A percentile compares a stretch with the other conserved stretches of the same genome.
Evolutionary conservation across 2,888 invertebrate genomes (phyloP).

Genomic region (Dyspetes luteomarginatus): DNA sequence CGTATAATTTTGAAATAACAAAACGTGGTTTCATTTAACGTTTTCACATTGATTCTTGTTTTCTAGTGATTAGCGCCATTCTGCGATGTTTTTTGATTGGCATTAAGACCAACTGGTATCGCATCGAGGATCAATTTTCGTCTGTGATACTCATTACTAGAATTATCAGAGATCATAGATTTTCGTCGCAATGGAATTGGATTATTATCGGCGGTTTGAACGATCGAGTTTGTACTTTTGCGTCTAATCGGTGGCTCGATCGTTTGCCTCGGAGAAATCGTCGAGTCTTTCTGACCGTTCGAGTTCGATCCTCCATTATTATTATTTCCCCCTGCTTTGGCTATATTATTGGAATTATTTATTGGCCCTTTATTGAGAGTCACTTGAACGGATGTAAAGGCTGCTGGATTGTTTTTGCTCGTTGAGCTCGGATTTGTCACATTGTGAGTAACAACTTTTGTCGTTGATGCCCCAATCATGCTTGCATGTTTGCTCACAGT

Average conservation of each 20-base stretch:
- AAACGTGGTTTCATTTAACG: too few species aligned
- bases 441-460: constrained; percentile 69
- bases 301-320: constrained; percentile 64
- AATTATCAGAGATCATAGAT: constrained; percentile 83
- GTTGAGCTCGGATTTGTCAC: constrained; percentile 52
- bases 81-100: constrained; percentile 73
- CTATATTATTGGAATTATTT: constrained; percentile 31
- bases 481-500: constrained; percentile 77
- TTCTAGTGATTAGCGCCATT: constrained; percentile 72
- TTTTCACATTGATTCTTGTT: too few species aligned
- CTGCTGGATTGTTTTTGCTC: constrained; percentile 67
- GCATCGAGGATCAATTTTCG: constrained; percentile 78
- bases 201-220: constrained; percentile 60
- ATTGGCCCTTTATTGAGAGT: constrained; percentile 52
- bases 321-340: constrained; percentile 56
- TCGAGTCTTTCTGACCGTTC: constrained; percentile 57
- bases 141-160: constrained; percentile 75
- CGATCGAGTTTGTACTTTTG: constrained; percentile 79
- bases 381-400: constrained; percentile 64
- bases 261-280: constrained; percentile 65
- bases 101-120: constrained; percentile 69
- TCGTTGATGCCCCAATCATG: constrained; percentile 75
- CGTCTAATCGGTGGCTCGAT: constrained; percentile 74
- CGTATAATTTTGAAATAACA: too few species aligned
- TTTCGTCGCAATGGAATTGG: constrained; percentile 84